A percentile compares a stretch with the other conserved stretches of the same genome.
Evolutionary conservation across 2,888 invertebrate genomes (phyloP).

Genomic region (Amiota communis): DNA sequence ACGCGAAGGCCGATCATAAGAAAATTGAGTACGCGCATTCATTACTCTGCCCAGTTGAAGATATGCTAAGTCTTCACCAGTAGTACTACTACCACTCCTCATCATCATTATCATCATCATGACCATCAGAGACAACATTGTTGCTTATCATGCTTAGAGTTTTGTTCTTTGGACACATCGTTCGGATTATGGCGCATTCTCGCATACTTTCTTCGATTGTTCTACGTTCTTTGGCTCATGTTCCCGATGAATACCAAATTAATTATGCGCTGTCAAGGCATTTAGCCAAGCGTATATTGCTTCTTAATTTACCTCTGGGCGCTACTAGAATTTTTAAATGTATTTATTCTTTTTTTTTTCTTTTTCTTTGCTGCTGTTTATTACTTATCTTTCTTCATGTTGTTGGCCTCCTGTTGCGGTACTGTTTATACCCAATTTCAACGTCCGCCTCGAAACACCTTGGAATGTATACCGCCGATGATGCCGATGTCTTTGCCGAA

Average conservation of each 20-base stretch:
- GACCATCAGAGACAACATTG: slow-evolving; percentile 1
- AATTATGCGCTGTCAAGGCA: slow-evolving; percentile 61
- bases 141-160: slow-evolving; percentile 32
- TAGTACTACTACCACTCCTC: no score
- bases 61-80: no score
- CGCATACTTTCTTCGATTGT: slow-evolving; percentile 26
- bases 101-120: slow-evolving; percentile 46
- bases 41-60: neutral
- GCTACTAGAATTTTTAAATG: slow-evolving; percentile 54
- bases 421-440: slow-evolving; percentile 38
- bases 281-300: slow-evolving; percentile 62
- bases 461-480: slow-evolving; percentile 51
- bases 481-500: slow-evolving; percentile 31
- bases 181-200: slow-evolving; percentile 51
- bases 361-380: neutral
- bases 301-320: slow-evolving; percentile 65
- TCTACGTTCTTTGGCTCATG: slow-evolving; percentile 8
- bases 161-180: slow-evolving; percentile 43
- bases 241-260: slow-evolving; percentile 58
- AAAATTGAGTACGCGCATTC: slow-evolving; percentile 56
- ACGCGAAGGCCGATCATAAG: slow-evolving; percentile 66
- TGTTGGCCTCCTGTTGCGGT: neutral
- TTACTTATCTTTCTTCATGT: slow-evolving; percentile 43
- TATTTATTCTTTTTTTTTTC: neutral
- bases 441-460: slow-evolving; percentile 62